Evolutionary conservation across 1,140 invertebrate species (phyloP), one percentile per base, ranked within the genome.

Genomic region (Prorops nasuta): DNA sequence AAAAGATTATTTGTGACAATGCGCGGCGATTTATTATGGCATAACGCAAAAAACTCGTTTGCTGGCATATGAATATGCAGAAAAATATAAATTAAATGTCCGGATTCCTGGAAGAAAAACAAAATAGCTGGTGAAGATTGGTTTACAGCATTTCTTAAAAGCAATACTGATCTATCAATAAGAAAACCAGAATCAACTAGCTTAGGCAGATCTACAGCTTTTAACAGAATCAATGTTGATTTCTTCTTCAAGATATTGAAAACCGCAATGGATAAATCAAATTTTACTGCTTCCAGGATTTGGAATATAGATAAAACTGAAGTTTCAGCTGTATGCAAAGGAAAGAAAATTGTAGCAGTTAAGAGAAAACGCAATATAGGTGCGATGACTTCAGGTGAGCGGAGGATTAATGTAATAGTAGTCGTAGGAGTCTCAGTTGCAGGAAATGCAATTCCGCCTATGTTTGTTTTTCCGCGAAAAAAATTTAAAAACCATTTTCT

Each of bases 221-320:
- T 80, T 51, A 80, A 80, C 43, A 59, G 60, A 48, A 39, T 43
- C 38, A 66, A 62, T 58, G 66, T 72, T 10, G 48, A 46, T 42
- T 37, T 38, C 38, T 76, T 76, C 60, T 74, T 67, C 54, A 48
- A 58, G 18, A 64, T 68, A 51, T 64, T 52, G 44, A 18, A 2
- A 3, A 6, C 38, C 32, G 39, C 56, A 2, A 50, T 35, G 39
- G 22, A 47, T 12, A 12, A 3, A 1, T 34, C 34, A 3, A 44
- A 34, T 20, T 10, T 50, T 22, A 14, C 19, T 21, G 18, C 40
- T 19, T 24, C 22, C 15, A n/a, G 18, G 14, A 67, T 78, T 40
- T 75, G 58, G 51, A 76, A 77, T 59, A 54, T 70, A n/a, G 73
- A 77, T 49, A 74, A 77, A 50, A 76, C 69, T 2, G 72, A 69